phyloP scores from a whole-genome alignment of 1,140 invertebrate genomes.

The Hycleus phaleratus region DNA sequence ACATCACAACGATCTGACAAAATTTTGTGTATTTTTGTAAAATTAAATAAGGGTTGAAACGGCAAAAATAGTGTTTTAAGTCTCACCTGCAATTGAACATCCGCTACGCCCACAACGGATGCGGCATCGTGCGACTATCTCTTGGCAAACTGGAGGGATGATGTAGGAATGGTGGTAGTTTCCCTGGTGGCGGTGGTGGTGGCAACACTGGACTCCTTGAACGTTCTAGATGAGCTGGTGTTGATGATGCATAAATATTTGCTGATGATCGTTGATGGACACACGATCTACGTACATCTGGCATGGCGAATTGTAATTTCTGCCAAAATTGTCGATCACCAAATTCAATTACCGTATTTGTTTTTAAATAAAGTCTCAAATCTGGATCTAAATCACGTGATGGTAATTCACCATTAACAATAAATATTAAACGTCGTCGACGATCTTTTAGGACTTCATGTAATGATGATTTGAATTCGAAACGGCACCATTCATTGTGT shows the following conservation, averaged over 20 bases:
- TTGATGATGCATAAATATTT: conserved; percentile 53
- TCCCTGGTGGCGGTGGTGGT: conserved; percentile 49
- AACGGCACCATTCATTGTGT: conserved; percentile 87
- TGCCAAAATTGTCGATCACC: conserved; percentile 92
- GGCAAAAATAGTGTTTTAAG: background rate
- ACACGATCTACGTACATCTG: conserved; percentile 57
- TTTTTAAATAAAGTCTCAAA: conserved; percentile 79
- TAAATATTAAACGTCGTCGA: conserved; percentile 72
- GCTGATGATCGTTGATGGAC: conserved; percentile 52
- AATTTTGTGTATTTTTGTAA: too few relatives aligned
- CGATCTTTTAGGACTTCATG: conserved; percentile 81
- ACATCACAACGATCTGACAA: too few relatives aligned
- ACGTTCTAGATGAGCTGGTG: conserved; percentile 42
- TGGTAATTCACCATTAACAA: conserved; percentile 76
- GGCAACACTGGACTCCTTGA: conserved; percentile 57
- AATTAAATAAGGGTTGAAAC: too few relatives aligned
- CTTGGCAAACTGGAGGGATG: conserved; percentile 40
- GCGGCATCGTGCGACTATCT: conserved; percentile 38
- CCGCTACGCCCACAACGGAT: conserved; percentile 51
- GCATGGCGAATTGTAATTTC: conserved; percentile 85
- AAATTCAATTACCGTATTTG: conserved; percentile 85
- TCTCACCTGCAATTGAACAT: conserved; percentile 36
- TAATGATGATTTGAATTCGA: conserved; percentile 88
- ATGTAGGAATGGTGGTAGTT: conserved; percentile 38
- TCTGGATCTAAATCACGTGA: conserved; percentile 82